Conservation (phyloP, 1,140 invertebrate genomes). For the Varroa destructor region DNA sequence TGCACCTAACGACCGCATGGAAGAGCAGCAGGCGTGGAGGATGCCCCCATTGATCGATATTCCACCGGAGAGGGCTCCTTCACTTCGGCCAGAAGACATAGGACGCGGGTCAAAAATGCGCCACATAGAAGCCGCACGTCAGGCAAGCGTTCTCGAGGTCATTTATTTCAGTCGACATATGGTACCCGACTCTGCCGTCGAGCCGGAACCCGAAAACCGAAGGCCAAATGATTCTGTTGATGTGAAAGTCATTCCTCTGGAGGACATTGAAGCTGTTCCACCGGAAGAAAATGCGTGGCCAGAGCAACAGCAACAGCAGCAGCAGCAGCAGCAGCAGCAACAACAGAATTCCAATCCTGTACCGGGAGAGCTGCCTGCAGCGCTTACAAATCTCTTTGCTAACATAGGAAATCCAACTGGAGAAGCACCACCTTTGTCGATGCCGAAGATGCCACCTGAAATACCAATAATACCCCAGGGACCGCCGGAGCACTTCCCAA, state of each 20-base stretch:
- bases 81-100: conserved; percentile 12
- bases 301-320: neutral
- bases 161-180: conserved; percentile 34
- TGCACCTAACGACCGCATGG: conserved; percentile 10
- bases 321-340: no score
- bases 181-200: conserved; percentile 67
- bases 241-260: conserved; percentile 66
- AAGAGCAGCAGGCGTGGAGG: conserved; percentile 1
- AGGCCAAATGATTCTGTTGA: conserved; percentile 50
- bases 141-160: conserved; percentile 25
- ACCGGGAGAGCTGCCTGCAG: conserved; percentile 8
- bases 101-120: conserved; percentile 37
- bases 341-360: neutral
- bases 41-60: conserved; percentile 28
- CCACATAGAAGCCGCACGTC: neutral
- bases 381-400: conserved; percentile 24
- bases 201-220: conserved; percentile 61
- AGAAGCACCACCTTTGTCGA: neutral
- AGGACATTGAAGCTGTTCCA: conserved; percentile 50
- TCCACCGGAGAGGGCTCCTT: neutral
- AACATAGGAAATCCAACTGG: neutral
- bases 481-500: conserved; percentile 7
- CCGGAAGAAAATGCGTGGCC: conserved; percentile 21
- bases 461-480: conserved; percentile 22
- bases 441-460: conserved; percentile 2